phyloP scores from a whole-genome alignment of 2,888 invertebrate species.

The Agrotis segetum region DNA sequence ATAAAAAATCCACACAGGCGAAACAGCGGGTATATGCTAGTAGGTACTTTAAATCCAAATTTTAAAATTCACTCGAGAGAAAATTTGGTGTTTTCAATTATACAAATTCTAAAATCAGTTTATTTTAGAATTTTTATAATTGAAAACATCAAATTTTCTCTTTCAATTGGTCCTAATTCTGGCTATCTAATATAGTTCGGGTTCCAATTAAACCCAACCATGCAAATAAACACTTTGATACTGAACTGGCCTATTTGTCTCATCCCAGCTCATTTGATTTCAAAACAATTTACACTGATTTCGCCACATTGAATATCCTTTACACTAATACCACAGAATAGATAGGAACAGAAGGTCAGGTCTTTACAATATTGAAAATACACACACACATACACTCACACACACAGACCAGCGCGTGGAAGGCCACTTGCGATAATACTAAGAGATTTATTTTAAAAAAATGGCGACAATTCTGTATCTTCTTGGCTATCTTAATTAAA shows the following conservation, averaged over 20 bases:
- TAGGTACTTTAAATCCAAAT: too few species aligned
- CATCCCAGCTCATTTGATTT: conserved; percentile 17
- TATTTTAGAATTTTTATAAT: too few species aligned
- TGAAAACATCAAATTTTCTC: too few species aligned
- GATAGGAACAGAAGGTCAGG: background rate
- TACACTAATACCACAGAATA: background rate
- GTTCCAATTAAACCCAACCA: conserved; percentile 23
- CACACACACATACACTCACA: background rate
- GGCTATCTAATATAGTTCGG: background rate
- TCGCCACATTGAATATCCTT: conserved; percentile 32
- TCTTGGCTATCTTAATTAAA: too few species aligned
- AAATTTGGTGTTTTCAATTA: too few species aligned
- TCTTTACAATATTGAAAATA: background rate
- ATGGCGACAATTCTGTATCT: too few species aligned
- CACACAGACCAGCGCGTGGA: background rate
- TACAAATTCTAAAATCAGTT: background rate
- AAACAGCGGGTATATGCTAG: too few species aligned
- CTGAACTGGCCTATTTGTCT: conserved; percentile 8
- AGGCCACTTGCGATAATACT: too few species aligned
- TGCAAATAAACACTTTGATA: conserved; percentile 2
- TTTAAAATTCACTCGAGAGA: too few species aligned
- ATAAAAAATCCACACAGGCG: too few species aligned
- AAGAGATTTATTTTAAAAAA: too few species aligned
- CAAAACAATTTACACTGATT: conserved; percentile 29
- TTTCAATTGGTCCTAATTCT: conserved; percentile 3